These are phyloP conservation scores for Mythimna pallens DNA, from an alignment of 2,888 invertebrate genomes.

Conservation along the genomic window DNA sequence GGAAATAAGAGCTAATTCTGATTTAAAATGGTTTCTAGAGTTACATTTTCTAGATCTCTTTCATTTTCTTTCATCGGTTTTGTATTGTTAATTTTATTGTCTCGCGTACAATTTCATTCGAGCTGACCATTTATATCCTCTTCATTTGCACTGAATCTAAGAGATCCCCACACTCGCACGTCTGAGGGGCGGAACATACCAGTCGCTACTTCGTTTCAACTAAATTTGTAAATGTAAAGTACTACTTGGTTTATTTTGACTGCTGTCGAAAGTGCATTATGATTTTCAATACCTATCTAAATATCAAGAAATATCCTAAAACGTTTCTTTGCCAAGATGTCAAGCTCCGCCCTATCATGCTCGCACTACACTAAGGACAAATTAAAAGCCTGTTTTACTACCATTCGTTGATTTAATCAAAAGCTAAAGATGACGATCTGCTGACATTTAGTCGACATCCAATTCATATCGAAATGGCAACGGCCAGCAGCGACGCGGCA, in stretches of 20 bases:
- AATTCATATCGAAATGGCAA: no score
- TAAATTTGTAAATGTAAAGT: background rate
- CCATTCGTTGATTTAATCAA: conserved; percentile 4
- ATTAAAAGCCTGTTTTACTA: background rate
- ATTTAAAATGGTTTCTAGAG: conserved; percentile 7
- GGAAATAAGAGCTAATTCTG: conserved; percentile 62
- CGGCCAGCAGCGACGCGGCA: no score
- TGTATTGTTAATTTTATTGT: conserved; percentile 31
- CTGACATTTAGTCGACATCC: no score
- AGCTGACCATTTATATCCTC: background rate
- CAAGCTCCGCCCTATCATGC: conserved; percentile 10
- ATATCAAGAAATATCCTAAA: conserved; percentile 1
- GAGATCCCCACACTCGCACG: background rate
- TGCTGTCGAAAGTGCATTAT: background rate
- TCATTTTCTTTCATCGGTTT: no score
- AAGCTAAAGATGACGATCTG: background rate
- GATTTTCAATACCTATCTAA: conserved; percentile 34
- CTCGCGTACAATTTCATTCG: conserved; percentile 16
- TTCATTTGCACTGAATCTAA: conserved; percentile 17
- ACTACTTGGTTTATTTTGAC: background rate
- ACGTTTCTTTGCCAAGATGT: background rate
- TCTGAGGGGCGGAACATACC: background rate
- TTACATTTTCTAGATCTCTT: background rate
- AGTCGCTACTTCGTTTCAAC: background rate
- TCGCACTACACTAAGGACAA: conserved; percentile 25